A percentile compares a stretch with the other conserved stretches of the same genome.
Evolutionary conservation across 2,888 invertebrate genomes (phyloP).

Genomic region (Fragum sueziense): DNA sequence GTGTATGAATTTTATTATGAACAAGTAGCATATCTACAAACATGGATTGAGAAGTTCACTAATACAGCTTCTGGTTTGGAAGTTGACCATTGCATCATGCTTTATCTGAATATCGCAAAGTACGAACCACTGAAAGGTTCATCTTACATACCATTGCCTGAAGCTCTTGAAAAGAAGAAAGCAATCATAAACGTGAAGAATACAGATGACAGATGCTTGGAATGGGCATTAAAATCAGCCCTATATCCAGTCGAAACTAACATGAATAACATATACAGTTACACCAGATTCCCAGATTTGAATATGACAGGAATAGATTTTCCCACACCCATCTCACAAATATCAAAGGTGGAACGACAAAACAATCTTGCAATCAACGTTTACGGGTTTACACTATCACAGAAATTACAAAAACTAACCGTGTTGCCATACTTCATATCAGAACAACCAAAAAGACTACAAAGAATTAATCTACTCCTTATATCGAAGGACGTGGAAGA

Average conservation of each 20-base stretch:
- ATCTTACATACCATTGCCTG: slow-evolving; percentile 40
- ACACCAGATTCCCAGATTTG: slow-evolving; percentile 6
- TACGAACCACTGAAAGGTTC: slow-evolving; percentile 33
- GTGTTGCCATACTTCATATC: slow-evolving; percentile 46
- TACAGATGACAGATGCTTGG: slow-evolving; percentile 30
- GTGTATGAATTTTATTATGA: slow-evolving; percentile 11
- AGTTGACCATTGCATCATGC: slow-evolving; percentile 39
- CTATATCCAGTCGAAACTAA: slow-evolving; percentile 25
- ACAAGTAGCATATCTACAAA: slow-evolving; percentile 10
- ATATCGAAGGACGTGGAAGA: not conserved
- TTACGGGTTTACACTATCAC: slow-evolving; percentile 18
- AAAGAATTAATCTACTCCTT: slow-evolving; percentile 9
- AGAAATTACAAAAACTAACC: slow-evolving; percentile 21
- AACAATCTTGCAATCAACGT: slow-evolving; percentile 42
- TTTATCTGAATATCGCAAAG: slow-evolving; percentile 40
- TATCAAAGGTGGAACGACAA: slow-evolving; percentile 35
- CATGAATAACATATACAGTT: slow-evolving; percentile 18
- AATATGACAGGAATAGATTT: slow-evolving; percentile 29
- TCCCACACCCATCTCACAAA: slow-evolving; percentile 38
- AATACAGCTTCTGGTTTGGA: slow-evolving; percentile 29
- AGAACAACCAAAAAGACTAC: slow-evolving; percentile 26
- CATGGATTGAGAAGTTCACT: slow-evolving; percentile 33
- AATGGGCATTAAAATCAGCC: slow-evolving; percentile 25
- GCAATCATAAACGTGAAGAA: slow-evolving; percentile 39
- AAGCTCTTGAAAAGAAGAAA: slow-evolving; percentile 36